These are phyloP conservation scores for Perithous albicinctus DNA, from an alignment of 2,888 invertebrate species.

Conservation along the genomic window DNA sequence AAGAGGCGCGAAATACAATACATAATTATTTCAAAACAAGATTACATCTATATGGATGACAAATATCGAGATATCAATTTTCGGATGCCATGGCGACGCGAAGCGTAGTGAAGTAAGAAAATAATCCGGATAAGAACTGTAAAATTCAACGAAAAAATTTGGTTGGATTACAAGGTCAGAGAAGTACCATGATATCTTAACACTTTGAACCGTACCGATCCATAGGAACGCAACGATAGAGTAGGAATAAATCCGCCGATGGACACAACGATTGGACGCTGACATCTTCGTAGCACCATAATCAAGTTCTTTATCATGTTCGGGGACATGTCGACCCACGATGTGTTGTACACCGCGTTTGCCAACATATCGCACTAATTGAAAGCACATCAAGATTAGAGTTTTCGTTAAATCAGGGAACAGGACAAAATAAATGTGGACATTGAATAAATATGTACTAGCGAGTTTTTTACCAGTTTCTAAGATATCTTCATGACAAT, in stretches of 20 bases:
- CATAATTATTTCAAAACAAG: no score
- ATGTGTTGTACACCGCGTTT: constrained; percentile 23
- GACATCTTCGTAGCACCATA: constrained; percentile 55
- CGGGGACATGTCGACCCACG: constrained; percentile 41
- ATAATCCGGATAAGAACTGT: no score
- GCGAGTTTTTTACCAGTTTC: no score
- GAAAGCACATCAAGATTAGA: background rate
- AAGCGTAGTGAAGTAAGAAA: no score
- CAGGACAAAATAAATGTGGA: no score
- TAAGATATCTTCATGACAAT: no score
- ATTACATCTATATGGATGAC: no score
- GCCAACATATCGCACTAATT: constrained; percentile 34
- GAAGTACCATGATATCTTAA: background rate
- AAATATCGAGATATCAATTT: background rate
- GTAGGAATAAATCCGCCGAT: constrained; percentile 66
- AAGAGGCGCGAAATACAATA: no score
- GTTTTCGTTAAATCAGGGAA: no score
- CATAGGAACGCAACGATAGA: constrained; percentile 69
- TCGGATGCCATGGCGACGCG: no score
- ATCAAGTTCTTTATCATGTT: constrained; percentile 33
- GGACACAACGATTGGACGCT: constrained; percentile 63
- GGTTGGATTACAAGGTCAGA: background rate
- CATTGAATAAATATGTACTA: no score
- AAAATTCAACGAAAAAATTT: no score
- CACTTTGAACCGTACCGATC: constrained; percentile 52